Conservation (phyloP, 1,140 invertebrate species). For the Drosophila obscura region DNA sequence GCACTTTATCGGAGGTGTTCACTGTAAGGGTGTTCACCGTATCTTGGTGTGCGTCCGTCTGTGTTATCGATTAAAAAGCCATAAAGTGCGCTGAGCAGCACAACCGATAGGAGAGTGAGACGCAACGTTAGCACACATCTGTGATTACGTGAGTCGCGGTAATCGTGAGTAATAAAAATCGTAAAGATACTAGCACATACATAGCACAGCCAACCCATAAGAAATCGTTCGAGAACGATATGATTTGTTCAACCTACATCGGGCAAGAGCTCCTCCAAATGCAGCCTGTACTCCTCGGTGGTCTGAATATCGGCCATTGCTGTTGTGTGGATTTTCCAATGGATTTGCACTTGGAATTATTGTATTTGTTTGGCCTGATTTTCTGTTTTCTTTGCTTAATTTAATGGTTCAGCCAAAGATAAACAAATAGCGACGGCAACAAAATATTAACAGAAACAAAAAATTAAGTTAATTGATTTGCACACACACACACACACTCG, state of each 20-base stretch:
- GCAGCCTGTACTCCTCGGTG: slow-evolving; percentile 73
- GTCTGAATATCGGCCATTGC: slow-evolving; percentile 77
- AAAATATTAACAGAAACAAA: slow-evolving; percentile 40
- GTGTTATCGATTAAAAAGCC: slow-evolving; percentile 72
- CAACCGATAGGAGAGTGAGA: slow-evolving; percentile 27
- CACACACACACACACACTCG: not conserved
- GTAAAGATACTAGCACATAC: slow-evolving; percentile 1
- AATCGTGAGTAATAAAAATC: slow-evolving; percentile 55
- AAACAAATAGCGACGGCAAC: slow-evolving; percentile 43
- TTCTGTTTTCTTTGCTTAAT: slow-evolving; percentile 28
- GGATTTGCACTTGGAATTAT: slow-evolving; percentile 34
- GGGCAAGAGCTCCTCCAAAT: slow-evolving; percentile 73
- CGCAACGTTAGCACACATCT: slow-evolving; percentile 12
- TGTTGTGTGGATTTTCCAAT: slow-evolving; percentile 18
- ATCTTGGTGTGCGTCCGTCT: slow-evolving; percentile 24
- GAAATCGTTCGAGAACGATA: not conserved
- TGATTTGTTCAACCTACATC: slow-evolving; percentile 49
- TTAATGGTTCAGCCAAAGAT: slow-evolving; percentile 40
- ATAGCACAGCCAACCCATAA: not conserved
- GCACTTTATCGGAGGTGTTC: slow-evolving; percentile 58
- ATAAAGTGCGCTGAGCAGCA: slow-evolving; percentile 58
- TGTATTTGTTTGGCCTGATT: slow-evolving; percentile 14
- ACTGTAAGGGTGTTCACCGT: slow-evolving; percentile 36
- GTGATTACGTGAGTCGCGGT: slow-evolving; percentile 63
- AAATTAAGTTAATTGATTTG: slow-evolving; percentile 54